These are phyloP conservation scores for Melanogrammus aeglefinus DNA, from an alignment of 2,797 vertebrate genomes.

Conservation along the genomic window DNA sequence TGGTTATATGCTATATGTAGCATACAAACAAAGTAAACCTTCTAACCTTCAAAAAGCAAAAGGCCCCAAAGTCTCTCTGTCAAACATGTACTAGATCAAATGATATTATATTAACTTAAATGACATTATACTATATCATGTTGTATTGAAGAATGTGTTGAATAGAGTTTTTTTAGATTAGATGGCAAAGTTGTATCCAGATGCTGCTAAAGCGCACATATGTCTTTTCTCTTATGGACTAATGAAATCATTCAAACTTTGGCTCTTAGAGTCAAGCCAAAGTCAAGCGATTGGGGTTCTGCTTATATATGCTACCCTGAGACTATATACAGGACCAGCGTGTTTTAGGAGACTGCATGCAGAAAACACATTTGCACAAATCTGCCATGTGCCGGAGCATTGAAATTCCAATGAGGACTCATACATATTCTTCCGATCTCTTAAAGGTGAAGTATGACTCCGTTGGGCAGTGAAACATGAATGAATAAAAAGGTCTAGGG, in stretches of 20 bases:
- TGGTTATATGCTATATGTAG: not conserved
- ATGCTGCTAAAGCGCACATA: too few relatives aligned
- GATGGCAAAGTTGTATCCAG: not conserved
- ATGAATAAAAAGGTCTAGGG: constrained; percentile 54
- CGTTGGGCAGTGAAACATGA: constrained; percentile 40
- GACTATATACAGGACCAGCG: not conserved
- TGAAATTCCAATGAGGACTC: constrained; percentile 29
- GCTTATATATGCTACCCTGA: not conserved
- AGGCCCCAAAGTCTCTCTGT: too few relatives aligned
- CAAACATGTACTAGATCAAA: too few relatives aligned
- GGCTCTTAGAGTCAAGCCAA: not conserved
- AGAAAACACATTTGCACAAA: not conserved
- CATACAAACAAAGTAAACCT: not conserved
- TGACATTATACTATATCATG: too few relatives aligned
- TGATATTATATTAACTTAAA: too few relatives aligned
- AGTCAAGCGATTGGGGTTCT: not conserved
- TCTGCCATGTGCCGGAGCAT: not conserved
- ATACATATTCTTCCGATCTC: constrained; percentile 43
- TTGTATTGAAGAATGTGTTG: not conserved
- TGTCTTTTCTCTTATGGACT: not conserved
- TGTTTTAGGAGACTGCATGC: not conserved
- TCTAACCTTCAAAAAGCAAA: not conserved
- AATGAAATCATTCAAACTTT: not conserved
- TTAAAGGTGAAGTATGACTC: constrained; percentile 42
- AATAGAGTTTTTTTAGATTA: not conserved